phyloP scores from a whole-genome alignment of 2,888 invertebrate genomes.

The Thymelicus sylvestris region DNA sequence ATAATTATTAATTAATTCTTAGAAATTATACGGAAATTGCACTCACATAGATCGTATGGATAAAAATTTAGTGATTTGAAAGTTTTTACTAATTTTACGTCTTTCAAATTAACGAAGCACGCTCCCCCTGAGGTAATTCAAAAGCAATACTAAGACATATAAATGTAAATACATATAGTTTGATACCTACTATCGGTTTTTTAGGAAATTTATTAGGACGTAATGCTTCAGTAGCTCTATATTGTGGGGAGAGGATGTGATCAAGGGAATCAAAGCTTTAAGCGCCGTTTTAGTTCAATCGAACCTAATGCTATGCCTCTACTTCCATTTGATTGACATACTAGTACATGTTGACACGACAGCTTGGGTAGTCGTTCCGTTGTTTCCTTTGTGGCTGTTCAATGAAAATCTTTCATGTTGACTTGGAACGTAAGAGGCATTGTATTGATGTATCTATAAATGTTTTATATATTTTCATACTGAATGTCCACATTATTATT shows the following conservation, averaged over 20 bases:
- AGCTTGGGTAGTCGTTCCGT: constrained; percentile 13
- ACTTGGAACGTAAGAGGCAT: constrained; percentile 54
- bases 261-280: constrained; percentile 84
- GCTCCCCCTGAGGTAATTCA: constrained; percentile 81
- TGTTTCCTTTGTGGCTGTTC: constrained; percentile 26
- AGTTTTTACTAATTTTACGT: constrained; percentile 77
- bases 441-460: constrained; percentile 61
- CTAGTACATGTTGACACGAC: constrained; percentile 5
- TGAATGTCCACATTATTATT: constrained; percentile 65
- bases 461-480: constrained; percentile 80
- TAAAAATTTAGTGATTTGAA: constrained; percentile 75
- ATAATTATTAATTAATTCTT: constrained; percentile 67
- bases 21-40: constrained; percentile 71
- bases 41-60: constrained; percentile 76
- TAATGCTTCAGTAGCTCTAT: constrained; percentile 78
- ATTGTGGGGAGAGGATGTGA: constrained; percentile 74
- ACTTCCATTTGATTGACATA: constrained; percentile 42
- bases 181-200: constrained; percentile 79
- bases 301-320: constrained; percentile 61
- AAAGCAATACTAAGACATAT: constrained; percentile 85
- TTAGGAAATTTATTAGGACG: constrained; percentile 81
- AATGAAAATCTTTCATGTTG: constrained; percentile 20
- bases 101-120: constrained; percentile 75
- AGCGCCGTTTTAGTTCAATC: constrained; percentile 74
- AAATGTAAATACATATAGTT: constrained; percentile 84